Evolutionary conservation across 2,888 invertebrate genomes (phyloP).

Genomic region (Melitaea athalia): DNA sequence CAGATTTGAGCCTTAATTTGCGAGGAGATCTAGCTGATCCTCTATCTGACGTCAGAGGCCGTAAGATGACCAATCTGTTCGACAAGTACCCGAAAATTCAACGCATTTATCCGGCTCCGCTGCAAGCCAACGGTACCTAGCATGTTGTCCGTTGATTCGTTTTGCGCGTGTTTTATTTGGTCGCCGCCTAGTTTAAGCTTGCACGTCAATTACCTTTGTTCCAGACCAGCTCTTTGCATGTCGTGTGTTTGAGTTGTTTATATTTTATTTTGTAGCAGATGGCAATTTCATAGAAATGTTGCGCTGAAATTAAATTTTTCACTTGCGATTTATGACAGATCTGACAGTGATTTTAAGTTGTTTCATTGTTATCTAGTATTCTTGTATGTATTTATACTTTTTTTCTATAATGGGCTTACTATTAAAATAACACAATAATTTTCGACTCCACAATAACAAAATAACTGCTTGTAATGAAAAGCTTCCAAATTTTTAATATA

Average conservation of each 20-base stretch:
- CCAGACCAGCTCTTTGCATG: constrained; percentile 69
- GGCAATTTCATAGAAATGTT: constrained; percentile 49
- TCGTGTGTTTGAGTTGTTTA: constrained; percentile 61
- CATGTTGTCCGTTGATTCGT: constrained; percentile 64
- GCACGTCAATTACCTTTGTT: constrained; percentile 71
- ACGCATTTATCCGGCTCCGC: constrained; percentile 88
- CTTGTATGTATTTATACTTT: constrained; percentile 3
- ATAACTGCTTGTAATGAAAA: constrained; percentile 12
- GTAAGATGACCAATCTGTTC: constrained; percentile 86
- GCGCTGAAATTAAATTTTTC: constrained; percentile 43
- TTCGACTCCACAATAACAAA: constrained; percentile 19
- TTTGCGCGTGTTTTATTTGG: constrained; percentile 61
- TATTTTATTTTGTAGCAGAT: constrained; percentile 56
- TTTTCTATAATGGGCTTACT: constrained; percentile 24
- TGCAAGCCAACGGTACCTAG: constrained; percentile 74
- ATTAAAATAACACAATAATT: constrained; percentile 28
- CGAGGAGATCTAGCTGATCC: constrained; percentile 69
- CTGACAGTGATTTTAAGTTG: constrained; percentile 40
- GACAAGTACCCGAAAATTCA: constrained; percentile 89
- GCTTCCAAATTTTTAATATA: constrained; percentile 10
- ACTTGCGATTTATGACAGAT: constrained; percentile 29
- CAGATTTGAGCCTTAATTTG: constrained; percentile 72
- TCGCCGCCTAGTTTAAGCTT: constrained; percentile 58
- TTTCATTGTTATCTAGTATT: constrained; percentile 2
- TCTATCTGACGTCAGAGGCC: constrained; percentile 69